Base-by-base conservation (phyloP, 1,140 invertebrate species). In the Coptotermes formosanus region DNA sequence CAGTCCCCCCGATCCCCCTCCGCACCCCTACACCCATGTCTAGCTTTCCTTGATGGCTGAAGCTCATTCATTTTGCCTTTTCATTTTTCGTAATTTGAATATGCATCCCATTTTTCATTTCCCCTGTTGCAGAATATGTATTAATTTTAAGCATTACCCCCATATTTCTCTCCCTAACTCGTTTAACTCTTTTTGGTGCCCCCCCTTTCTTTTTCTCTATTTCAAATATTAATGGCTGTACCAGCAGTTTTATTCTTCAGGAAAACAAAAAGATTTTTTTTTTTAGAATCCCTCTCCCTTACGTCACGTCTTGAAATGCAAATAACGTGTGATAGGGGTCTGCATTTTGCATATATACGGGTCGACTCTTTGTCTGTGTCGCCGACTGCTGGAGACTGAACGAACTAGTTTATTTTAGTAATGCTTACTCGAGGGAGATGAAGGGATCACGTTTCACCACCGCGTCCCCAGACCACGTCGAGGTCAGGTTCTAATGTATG, bases 261-360 rank as follows among this genome's bases (percentile, higher is more conserved):
- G n/a, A 75, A 75, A 75, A 75, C 64, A 75, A 75, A 75, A 75
- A 75, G 64, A 75, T 75, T 75, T 75, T n/a, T 75, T 75, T 75
- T n/a, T n/a, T 25, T 11, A 30, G n/a, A 11, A 8, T 12, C 64
- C n/a, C n/a, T 30, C 7, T 8, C 64, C 64, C 64, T 75, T 75
- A 75, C 64, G 14, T 30, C 64, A 30, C 64, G n/a, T 75, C 7
- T 25, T 75, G 25, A 75, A 75, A 75, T 75, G 64, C 64, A 75
- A 75, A 75, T 75, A 75, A 75, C n/a, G n/a, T 30, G 9, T 75
- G 64, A 75, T 75, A 75, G 64, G 64, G 64, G 64, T 75, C 64
- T 75, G n/a, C 64, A 75, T 75, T 75, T 75, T 75, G 64, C 64
- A 75, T 75, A 75, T 75, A 75, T 75, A 75, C 64, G 64, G 64